Evolutionary conservation across 1,140 invertebrate genomes (phyloP).

Genomic region (Apis mellifera): Amel_HAv3.1 CM009938.2:12196501-12197000

Average conservation of each 20-base stretch:
- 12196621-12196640: constrained; percentile 96
- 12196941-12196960: constrained; percentile 93
- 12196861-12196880: constrained; percentile 96
- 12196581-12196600: constrained; percentile 89
- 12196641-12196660: constrained; percentile 98
- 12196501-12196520: constrained; percentile 97
- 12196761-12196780: too few relatives aligned
- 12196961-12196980: constrained; percentile 94
- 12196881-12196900: constrained; percentile 93
- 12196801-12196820: too few relatives aligned
- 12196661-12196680: constrained; percentile 74
- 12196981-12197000: constrained; percentile 90
- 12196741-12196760: too few relatives aligned
- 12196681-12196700: not conserved
- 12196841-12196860: constrained; percentile 84
- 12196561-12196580: constrained; percentile 94
- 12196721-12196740: too few relatives aligned
- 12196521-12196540: constrained; percentile 94
- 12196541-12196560: constrained; percentile 95
- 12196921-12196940: constrained; percentile 95
- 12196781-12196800: too few relatives aligned
- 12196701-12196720: not conserved
- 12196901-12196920: constrained; percentile 98
- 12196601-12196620: constrained; percentile 96
- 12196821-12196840: too few relatives aligned